Conservation (phyloP, 2,888 invertebrate genomes). For the Ormyrus labotus region DNA sequence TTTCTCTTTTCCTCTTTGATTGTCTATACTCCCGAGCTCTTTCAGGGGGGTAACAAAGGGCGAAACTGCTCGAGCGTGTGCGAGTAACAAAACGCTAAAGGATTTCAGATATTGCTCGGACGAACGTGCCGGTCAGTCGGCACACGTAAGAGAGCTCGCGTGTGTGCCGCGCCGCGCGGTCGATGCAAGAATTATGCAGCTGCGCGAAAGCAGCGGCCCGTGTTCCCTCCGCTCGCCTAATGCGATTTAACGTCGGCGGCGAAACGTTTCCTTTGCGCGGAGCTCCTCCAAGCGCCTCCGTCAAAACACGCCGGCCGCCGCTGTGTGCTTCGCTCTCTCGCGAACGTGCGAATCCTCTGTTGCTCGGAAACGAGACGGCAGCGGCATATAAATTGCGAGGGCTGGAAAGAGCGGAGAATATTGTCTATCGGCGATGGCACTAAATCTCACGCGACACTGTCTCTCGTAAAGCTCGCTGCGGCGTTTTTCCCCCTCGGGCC, state of each 20-base stretch:
- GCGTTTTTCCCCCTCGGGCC: background rate
- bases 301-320: no score
- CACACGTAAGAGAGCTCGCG: background rate
- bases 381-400: conserved; percentile 9
- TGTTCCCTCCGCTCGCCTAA: background rate
- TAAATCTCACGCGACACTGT: conserved; percentile 14
- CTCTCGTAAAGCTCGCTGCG: conserved; percentile 6
- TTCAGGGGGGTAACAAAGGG: conserved; percentile 12
- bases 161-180: background rate
- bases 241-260: conserved; percentile 14
- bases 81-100: conserved; percentile 4
- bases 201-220: background rate
- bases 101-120: conserved; percentile 6
- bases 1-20: conserved; percentile 5
- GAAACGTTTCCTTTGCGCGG: no score
- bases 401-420: conserved; percentile 8
- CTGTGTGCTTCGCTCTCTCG: no score
- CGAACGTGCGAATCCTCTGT: no score
- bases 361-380: background rate
- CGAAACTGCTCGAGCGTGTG: conserved; percentile 8
- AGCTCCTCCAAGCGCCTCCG: no score
- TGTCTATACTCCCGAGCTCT: conserved; percentile 14
- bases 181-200: no score
- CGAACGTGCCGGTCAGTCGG: conserved; percentile 13
- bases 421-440: conserved; percentile 19